Conservation (phyloP, 2,797 vertebrate genomes). For the Avahi laniger region DNA sequence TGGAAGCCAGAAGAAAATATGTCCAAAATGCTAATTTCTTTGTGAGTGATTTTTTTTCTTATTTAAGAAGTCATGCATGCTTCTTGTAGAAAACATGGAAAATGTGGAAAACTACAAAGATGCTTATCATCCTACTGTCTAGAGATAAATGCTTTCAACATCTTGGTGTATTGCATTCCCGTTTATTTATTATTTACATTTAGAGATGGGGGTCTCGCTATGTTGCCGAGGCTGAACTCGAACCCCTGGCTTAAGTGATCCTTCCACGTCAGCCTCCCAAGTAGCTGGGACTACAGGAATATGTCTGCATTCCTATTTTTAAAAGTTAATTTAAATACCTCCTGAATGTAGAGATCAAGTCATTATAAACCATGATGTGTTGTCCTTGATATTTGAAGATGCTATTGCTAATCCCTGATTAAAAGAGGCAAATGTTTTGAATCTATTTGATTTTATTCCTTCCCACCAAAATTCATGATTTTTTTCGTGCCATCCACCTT, state of each 20-base stretch:
- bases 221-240: background rate
- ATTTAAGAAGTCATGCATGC: conserved; percentile 30
- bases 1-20: conserved; percentile 52
- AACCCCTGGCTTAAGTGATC: background rate
- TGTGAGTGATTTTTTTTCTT: conserved; percentile 54
- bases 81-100: conserved; percentile 47
- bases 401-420: background rate
- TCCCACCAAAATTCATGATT: background rate
- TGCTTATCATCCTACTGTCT: background rate
- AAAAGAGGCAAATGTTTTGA: background rate
- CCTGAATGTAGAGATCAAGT: background rate
- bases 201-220: background rate
- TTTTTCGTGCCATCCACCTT: background rate
- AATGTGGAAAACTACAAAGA: conserved; percentile 25
- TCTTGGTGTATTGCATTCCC: background rate
- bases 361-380: background rate
- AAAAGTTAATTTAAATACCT: conserved; percentile 15
- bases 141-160: conserved; percentile 30
- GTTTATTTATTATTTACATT: background rate
- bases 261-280: background rate
- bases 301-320: background rate
- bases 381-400: background rate
- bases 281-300: background rate
- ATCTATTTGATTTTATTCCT: conserved; percentile 34
- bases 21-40: conserved; percentile 57